Evolutionary conservation across 2,797 vertebrate genomes (phyloP), one percentile per base, ranked within the genome.

Genomic region (Oryzias dopingdopingensis): DNA sequence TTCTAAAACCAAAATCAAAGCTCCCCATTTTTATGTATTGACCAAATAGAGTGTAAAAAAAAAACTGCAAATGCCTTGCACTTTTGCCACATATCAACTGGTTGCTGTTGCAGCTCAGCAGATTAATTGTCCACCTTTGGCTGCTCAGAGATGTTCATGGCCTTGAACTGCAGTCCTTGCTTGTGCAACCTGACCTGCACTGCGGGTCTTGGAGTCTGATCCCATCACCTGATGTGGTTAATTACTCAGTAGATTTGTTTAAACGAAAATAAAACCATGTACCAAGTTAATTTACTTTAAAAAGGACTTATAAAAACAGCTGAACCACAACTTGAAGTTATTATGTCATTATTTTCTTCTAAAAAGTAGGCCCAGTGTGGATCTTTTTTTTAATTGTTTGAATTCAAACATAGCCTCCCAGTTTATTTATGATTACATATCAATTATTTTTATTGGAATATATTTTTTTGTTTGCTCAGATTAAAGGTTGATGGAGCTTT

Each of bases 1-100:
- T 60, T 26, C 41, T 24, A 16, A 29, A 26, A 0, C 47, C 5
- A 50, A 51, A 53, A 43, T 20, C 20, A 62, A 23, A 40, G 55
- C 8, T n/a, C 26, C 57, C 4, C 37, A 7, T 62, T 13, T 13
- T 50, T 41, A 52, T 57, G 24, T 15, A 6, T 18, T 0, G 2
- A 58, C 4, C 17, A 14, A 40, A 49, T 40, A 4, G 14, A 40
- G 58, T 32, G 26, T 42, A 22, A 22, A 22, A 22, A 20, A 20
- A 22, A 22, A 2, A 2, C 20, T 13, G 6, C 51, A 24, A 6
- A 14, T 18, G 1, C 29, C 0, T 22, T 40, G 17, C 4, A 24
- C 29, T 32, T 48, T 6, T 14, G 48, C 45, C 55, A 17, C 10
- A 1, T 32, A 5, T 16, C 37, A 37, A 6, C 45, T 12, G 22